Evolutionary conservation across 1,140 invertebrate species (phyloP).

Genomic region (Ectropis grisescens): DNA sequence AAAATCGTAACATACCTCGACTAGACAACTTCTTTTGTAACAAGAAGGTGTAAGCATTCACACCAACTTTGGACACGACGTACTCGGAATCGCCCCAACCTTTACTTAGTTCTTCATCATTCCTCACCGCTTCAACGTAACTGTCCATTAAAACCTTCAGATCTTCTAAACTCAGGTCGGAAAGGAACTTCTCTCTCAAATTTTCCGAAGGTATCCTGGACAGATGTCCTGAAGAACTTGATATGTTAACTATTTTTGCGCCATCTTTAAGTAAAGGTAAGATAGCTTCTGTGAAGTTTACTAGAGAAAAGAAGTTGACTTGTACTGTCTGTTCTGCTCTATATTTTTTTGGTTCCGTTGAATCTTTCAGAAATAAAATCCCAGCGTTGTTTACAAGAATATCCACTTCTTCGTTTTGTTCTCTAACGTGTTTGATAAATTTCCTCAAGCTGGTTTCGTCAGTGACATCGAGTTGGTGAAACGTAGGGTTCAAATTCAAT

Average conservation of each 20-base stretch:
- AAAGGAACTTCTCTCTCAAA: conserved; percentile 66
- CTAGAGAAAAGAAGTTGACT: conserved; percentile 77
- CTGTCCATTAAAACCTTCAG: conserved; percentile 73
- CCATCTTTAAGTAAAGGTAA: conserved; percentile 77
- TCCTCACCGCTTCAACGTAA: conserved; percentile 72
- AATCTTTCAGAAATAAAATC: conserved; percentile 76
- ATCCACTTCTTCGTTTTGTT: conserved; percentile 79
- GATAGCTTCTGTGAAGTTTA: conserved; percentile 75
- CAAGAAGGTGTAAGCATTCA: conserved; percentile 66
- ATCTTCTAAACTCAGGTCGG: conserved; percentile 69
- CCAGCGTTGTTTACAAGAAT: conserved; percentile 89
- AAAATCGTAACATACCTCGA: too few species aligned
- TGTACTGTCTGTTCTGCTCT: conserved; percentile 80
- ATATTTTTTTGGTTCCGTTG: conserved; percentile 74
- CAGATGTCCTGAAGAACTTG: conserved; percentile 77
- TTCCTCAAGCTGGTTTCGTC: conserved; percentile 71
- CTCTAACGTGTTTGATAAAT: conserved; percentile 72
- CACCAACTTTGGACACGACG: conserved; percentile 80
- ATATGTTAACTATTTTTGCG: conserved; percentile 81
- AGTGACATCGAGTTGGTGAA: conserved; percentile 79
- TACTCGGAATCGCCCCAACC: conserved; percentile 71
- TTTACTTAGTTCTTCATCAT: conserved; percentile 28
- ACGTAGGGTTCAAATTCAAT: conserved; percentile 64
- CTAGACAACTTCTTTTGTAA: conserved; percentile 27
- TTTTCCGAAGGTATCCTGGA: conserved; percentile 70